Evolutionary conservation across 30 jellyfish, hydroid and myxozoan species (phyloP).

Genomic region (Turritopsis dohrnii): DNA sequence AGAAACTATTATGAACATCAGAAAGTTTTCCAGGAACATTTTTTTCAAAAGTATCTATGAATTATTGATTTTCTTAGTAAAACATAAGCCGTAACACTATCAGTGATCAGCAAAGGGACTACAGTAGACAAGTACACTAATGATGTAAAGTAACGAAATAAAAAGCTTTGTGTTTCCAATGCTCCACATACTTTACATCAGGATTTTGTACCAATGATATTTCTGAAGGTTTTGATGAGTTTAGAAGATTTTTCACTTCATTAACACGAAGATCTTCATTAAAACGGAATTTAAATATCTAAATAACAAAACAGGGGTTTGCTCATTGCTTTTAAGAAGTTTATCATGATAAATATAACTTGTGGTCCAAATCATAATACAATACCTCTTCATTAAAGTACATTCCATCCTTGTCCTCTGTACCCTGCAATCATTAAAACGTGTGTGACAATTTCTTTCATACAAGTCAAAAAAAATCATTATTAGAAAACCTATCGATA

Average conservation of each 20-base stretch:
- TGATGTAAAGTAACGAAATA: neutral
- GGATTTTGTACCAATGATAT: constrained; percentile 67
- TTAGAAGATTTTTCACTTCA: constrained; percentile 75
- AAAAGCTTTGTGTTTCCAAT: neutral
- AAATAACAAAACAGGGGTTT: neutral
- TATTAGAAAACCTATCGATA: too few relatives aligned
- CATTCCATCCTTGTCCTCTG: constrained; percentile 34
- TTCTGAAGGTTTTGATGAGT: constrained; percentile 74
- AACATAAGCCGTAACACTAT: too few relatives aligned
- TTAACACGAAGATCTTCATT: constrained; percentile 76
- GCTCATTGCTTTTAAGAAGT: too few relatives aligned
- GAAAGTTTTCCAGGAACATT: too few relatives aligned
- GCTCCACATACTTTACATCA: constrained; percentile 59
- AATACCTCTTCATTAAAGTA: constrained; percentile 22
- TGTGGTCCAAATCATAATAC: neutral
- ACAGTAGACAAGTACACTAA: too few relatives aligned
- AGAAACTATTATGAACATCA: too few relatives aligned
- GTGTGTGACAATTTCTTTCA: too few relatives aligned
- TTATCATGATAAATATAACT: neutral
- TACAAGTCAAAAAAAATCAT: too few relatives aligned
- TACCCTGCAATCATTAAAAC: neutral
- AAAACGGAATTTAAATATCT: constrained; percentile 76
- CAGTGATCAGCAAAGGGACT: too few relatives aligned
- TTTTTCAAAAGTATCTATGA: too few relatives aligned
- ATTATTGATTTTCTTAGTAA: too few relatives aligned